These are phyloP conservation scores for Atopsyche davidsoni DNA, from an alignment of 1,140 invertebrate species.

Conservation along the genomic window DNA sequence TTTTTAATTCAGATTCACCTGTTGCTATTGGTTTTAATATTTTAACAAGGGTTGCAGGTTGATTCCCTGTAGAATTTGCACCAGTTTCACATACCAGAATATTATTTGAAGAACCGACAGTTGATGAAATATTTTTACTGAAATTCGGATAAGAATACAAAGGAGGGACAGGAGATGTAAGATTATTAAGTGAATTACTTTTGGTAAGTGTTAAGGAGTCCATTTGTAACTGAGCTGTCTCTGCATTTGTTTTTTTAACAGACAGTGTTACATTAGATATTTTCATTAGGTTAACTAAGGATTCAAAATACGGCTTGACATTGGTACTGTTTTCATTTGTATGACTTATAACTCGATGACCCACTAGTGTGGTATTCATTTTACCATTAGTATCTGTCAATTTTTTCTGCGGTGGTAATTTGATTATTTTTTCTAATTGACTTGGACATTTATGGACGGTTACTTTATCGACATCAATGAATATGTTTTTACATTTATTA, in stretches of 20 bases:
- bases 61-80: no score
- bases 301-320: neutral
- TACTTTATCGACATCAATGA: constrained; percentile 11
- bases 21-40: no score
- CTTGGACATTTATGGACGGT: constrained; percentile 6
- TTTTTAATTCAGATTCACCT: neutral
- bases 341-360: neutral
- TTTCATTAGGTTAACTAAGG: neutral
- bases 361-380: neutral
- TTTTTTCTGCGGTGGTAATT: constrained; percentile 3
- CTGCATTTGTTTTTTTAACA: neutral
- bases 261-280: neutral
- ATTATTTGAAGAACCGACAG: no score
- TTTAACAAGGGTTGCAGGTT: no score
- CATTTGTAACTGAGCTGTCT: no score
- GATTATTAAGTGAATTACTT: no score
- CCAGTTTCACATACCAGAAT: no score
- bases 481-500: constrained; percentile 14
- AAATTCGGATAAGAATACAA: no score
- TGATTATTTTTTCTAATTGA: neutral
- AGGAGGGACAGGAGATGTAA: no score
- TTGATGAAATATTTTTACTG: no score
- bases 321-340: neutral
- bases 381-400: neutral
- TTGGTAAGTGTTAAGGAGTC: no score